Percentiles rank a stretch among this genome's conserved stretches.
These are phyloP conservation scores for Heliconius melpomene DNA, from an alignment of 1,140 invertebrate species.

Conservation along the genomic window DNA sequence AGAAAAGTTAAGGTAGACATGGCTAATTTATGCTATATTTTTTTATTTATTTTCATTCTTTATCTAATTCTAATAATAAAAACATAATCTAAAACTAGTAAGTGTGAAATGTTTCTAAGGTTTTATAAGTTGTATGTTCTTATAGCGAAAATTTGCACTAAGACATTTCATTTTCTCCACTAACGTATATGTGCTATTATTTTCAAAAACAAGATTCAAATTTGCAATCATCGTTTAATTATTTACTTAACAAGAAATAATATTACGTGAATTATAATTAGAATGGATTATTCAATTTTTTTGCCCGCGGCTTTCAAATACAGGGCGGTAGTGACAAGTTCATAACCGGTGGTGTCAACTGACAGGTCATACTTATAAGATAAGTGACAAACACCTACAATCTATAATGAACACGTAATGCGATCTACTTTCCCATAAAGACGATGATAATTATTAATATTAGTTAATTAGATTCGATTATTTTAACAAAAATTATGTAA, in stretches of 20 bases:
- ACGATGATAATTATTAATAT: not conserved
- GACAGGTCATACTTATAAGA: not conserved
- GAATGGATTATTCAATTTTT: conserved; percentile 1
- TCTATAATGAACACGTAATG: not conserved
- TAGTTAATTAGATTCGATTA: no score
- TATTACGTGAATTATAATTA: conserved; percentile 1
- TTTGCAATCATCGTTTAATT: not conserved
- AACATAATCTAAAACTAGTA: no score
- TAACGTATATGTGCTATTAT: no score
- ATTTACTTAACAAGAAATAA: not conserved
- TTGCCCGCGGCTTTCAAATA: not conserved
- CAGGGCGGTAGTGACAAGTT: not conserved
- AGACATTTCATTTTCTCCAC: no score
- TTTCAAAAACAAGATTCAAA: not conserved
- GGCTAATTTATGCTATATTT: no score
- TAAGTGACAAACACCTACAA: not conserved
- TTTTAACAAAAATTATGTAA: no score
- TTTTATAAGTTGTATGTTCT: no score
- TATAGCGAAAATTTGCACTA: no score
- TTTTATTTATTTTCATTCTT: no score
- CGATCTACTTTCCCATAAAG: not conserved
- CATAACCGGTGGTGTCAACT: not conserved
- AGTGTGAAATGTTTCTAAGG: no score
- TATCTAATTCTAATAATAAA: no score
- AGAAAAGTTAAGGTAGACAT: no score